phyloP scores from a whole-genome alignment of 92 coral and sea anemone species.

The Epizoanthus stellaris region DNA sequence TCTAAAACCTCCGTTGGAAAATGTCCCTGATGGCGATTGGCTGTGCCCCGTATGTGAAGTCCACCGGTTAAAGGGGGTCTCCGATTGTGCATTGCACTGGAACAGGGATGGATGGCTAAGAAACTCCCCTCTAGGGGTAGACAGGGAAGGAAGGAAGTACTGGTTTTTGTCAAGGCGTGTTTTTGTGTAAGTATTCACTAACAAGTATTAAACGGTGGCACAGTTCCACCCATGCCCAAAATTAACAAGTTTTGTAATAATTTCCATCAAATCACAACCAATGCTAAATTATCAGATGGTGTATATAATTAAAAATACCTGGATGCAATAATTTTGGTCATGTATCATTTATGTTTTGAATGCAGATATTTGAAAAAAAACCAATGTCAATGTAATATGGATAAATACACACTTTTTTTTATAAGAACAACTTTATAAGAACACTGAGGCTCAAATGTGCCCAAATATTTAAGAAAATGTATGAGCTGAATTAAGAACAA shows the following conservation, averaged over 20 bases:
- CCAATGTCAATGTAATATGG: no score
- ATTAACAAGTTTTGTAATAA: not conserved
- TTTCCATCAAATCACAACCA: not conserved
- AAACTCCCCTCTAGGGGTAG: conserved; percentile 92
- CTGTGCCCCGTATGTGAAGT: conserved; percentile 96
- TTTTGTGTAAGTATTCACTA: conserved; percentile 86
- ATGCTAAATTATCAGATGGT: no score
- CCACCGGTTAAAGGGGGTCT: conserved; percentile 92
- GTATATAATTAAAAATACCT: no score
- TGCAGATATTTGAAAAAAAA: no score
- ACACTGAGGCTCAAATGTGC: no score
- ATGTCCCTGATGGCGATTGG: conserved; percentile 99
- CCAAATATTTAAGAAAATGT: no score
- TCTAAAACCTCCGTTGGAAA: conserved; percentile 96
- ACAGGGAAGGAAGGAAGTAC: conserved; percentile 95
- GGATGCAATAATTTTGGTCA: no score
- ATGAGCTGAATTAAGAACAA: no score
- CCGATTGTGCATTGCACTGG: conserved; percentile 88
- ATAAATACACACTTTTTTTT: no score
- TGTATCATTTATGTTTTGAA: no score
- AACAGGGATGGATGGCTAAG: conserved; percentile 89
- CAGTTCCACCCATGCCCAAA: not conserved
- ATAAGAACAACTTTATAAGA: no score
- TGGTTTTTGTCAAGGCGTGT: conserved; percentile 95
- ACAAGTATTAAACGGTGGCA: not conserved